Percentiles rank a stretch among this genome's conserved stretches.
Conservation (phyloP, 2,888 invertebrate species). For the Osedax frankpressi region DNA sequence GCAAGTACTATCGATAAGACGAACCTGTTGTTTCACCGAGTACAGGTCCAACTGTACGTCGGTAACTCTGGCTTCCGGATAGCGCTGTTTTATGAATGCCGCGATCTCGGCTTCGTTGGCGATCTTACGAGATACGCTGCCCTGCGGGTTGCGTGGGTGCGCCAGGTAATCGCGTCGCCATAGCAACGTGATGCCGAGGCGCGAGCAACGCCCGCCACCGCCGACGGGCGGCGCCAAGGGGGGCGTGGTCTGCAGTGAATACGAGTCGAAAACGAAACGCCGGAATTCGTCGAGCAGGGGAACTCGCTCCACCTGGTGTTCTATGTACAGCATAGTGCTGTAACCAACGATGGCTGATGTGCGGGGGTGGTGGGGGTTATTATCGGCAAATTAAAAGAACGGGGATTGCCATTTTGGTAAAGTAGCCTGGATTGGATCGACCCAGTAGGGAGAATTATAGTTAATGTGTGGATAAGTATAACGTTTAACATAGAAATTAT, state of each 20-base stretch:
- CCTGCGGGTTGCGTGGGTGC: constrained; percentile 41
- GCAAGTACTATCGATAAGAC: too few species aligned
- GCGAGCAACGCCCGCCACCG: constrained; percentile 28
- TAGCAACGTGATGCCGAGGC: constrained; percentile 35
- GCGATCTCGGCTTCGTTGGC: constrained; percentile 40
- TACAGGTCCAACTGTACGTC: constrained; percentile 37
- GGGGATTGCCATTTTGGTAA: too few species aligned
- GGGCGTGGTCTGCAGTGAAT: constrained; percentile 4
- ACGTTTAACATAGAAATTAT: too few species aligned
- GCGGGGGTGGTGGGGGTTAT: neutral
- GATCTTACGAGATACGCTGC: constrained; percentile 38
- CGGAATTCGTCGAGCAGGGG: constrained; percentile 38
- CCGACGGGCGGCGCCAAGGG: constrained; percentile 11
- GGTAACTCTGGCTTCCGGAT: constrained; percentile 29
- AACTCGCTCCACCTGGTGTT: constrained; percentile 28
- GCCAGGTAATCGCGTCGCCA: constrained; percentile 42
- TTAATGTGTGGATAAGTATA: too few species aligned
- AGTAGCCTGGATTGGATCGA: too few species aligned
- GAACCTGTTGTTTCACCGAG: constrained; percentile 28
- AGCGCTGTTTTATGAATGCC: constrained; percentile 25
- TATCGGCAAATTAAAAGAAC: too few species aligned
- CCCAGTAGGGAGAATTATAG: too few species aligned
- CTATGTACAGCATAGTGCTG: constrained; percentile 32
- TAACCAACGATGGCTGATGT: constrained; percentile 33
- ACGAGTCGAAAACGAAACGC: constrained; percentile 34